Evolutionary conservation across 2,888 invertebrate species (phyloP), one percentile per base, ranked within the genome.

Genomic region (Diloba caeruleocephala): DNA sequence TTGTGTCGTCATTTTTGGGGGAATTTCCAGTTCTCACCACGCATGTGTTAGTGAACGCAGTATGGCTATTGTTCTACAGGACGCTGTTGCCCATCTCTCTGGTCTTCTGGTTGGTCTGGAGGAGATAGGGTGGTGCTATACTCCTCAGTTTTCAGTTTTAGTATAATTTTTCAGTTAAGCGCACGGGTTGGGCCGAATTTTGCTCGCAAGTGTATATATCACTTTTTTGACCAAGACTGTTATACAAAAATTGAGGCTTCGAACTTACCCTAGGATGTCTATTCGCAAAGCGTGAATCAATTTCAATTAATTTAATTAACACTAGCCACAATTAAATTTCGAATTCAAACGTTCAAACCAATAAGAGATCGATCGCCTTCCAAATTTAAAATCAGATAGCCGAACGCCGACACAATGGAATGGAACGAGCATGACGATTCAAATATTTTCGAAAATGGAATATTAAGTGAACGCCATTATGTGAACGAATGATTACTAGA

Each of bases 371-470:
- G 86, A 89, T 88, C 84, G 80, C 82, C 85, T 90, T 90, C 91
- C 85, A 89, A 89, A 88, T 89, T 91, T 84, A 88, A 91, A 90
- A 90, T 89, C 88, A 84, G 90, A 90, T 92, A 89, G 82, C 82
- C 84, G 86, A 85, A 86, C 83, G 71, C 76, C 76, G 76, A 82
- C 84, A 90, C 89, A 90, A 90, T 89, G 87, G 89, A 89, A 89
- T 88, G 87, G 88, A 89, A 85, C 84, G 87, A 89, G 89, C 91
- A 92, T 93, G 92, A 92, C 92, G 89, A 81, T 90, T 88, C 92
- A 90, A 92, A 92, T 92, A 90, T 90, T 91, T 90, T 91, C 81
- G 84, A 91, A 92, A 92, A 92, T 92, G 91, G 89, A 90, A 92
- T 92, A 92, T 92, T 90, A 92, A 92, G 90, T 91, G 89, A 88